Evolutionary conservation across 2,113 vertebrate species (phyloP).

Genomic region (Bucco capensis): DNA sequence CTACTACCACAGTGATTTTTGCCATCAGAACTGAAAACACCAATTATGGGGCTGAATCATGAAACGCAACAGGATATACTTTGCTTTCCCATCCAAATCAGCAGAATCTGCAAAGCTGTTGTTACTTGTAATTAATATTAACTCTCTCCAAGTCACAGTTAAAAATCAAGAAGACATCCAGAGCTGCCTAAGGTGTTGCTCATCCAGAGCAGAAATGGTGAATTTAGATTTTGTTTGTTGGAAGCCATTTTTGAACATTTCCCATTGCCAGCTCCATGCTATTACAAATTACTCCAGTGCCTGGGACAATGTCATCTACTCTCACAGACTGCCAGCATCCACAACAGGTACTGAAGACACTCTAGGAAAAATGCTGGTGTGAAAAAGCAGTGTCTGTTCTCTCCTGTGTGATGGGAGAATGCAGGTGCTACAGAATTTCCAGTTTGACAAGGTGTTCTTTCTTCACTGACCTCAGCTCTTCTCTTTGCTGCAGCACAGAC

Average conservation of each 20-base stretch:
- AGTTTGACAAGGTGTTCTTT: not conserved
- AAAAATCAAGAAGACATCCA: not conserved
- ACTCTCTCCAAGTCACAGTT: not conserved
- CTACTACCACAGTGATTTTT: slow-evolving; percentile 13
- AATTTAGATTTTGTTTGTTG: not conserved
- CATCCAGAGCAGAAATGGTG: not conserved
- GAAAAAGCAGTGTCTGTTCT: not conserved
- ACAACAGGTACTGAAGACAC: not conserved
- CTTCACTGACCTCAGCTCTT: not conserved
- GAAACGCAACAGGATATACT: not conserved
- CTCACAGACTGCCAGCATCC: not conserved
- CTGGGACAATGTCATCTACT: not conserved
- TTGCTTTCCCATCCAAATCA: not conserved
- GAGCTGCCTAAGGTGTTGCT: not conserved
- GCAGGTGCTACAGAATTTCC: not conserved
- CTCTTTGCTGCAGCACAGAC: not conserved
- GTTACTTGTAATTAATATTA: not conserved
- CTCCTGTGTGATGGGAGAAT: not conserved
- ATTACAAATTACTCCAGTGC: not conserved
- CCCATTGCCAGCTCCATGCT: not conserved
- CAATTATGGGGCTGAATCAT: not conserved
- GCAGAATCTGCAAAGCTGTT: not conserved
- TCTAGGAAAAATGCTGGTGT: not conserved
- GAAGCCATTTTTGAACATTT: not conserved
- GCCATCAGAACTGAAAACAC: not conserved